A percentile compares a stretch with the other conserved stretches of the same genome.
Evolutionary conservation across 2,888 invertebrate species (phyloP).

Genomic region (Lasius fuliginosus): DNA sequence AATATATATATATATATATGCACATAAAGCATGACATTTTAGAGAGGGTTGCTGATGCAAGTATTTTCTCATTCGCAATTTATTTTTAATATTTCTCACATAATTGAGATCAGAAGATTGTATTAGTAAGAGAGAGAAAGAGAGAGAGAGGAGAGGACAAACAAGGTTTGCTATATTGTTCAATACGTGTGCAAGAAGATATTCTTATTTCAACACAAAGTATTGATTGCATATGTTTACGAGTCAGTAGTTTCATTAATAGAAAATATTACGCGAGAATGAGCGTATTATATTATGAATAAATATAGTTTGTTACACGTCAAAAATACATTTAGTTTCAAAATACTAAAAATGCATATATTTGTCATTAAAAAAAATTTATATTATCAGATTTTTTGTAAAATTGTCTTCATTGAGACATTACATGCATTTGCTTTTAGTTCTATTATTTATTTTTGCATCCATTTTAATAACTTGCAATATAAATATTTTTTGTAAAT

Average conservation of each 20-base stretch:
- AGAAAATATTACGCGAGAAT: not conserved
- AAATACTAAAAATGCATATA: not conserved
- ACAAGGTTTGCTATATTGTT: not conserved
- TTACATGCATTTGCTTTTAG: not conserved
- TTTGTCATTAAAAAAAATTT: not conserved
- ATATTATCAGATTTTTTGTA: not conserved
- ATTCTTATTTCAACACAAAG: not conserved
- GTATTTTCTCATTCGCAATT: not conserved
- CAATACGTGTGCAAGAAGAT: not conserved
- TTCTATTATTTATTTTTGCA: not conserved
- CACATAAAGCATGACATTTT: not conserved
- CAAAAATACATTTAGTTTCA: not conserved
- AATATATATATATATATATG: not conserved
- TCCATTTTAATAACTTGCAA: not conserved
- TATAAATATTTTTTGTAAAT: not conserved
- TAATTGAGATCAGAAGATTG: not conserved
- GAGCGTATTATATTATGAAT: not conserved
- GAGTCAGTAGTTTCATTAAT: not conserved
- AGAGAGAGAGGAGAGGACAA: no score
- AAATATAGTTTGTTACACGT: not conserved
- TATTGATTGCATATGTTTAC: not conserved
- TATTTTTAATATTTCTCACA: not conserved
- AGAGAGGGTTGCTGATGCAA: not conserved
- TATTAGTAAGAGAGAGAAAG: not conserved
- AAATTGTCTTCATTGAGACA: not conserved